Conservation (phyloP, 2,113 vertebrate genomes). For the Anhinga rufa region DNA sequence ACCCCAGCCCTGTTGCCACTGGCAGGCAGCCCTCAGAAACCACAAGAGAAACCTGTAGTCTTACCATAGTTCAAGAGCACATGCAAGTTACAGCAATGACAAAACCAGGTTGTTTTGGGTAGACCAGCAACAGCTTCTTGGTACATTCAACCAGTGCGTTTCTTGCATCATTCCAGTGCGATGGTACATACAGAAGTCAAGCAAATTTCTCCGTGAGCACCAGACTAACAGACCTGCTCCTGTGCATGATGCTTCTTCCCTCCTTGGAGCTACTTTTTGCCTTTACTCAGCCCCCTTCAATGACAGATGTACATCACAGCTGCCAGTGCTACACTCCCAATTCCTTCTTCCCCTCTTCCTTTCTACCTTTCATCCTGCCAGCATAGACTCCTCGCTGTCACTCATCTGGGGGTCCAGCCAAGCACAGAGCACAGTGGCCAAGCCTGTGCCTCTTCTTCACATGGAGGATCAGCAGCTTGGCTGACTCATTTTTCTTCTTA, state of each 20-base stretch:
- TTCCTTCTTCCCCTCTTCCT: neutral
- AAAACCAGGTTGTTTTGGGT: neutral
- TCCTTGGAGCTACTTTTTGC: neutral
- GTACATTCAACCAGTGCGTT: neutral
- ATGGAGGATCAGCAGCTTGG: neutral
- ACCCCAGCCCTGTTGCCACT: neutral
- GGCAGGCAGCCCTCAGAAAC: neutral
- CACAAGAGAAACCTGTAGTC: neutral
- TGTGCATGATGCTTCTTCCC: accelerated
- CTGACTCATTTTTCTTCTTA: neutral
- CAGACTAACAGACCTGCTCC: neutral
- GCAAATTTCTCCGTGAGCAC: neutral
- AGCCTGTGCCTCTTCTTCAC: neutral
- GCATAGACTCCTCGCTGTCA: neutral
- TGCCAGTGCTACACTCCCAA: neutral
- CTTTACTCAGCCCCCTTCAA: neutral
- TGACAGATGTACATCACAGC: neutral
- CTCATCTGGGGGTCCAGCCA: neutral
- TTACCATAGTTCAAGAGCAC: neutral
- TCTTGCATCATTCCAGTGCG: neutral
- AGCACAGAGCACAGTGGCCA: accelerated
- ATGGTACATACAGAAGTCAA: neutral
- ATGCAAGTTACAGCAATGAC: neutral
- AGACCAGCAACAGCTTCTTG: neutral
- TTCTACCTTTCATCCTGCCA: neutral